phyloP scores from a whole-genome alignment of 1,140 invertebrate genomes.

The Atta colombica region DNA sequence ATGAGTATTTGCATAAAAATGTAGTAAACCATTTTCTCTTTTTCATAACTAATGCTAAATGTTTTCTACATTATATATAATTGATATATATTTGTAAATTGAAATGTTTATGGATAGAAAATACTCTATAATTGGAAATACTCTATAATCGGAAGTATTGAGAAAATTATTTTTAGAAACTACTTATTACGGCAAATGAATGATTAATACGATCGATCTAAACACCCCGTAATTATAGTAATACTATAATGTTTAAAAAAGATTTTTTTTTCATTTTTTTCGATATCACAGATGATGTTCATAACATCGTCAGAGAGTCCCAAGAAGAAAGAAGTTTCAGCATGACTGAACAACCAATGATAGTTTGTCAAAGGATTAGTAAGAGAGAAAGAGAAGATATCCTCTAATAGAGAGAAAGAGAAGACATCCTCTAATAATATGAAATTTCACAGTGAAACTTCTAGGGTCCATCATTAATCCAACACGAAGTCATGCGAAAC shows the following conservation, averaged over 20 bases:
- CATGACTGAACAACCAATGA: slow-evolving; percentile 77
- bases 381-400: slow-evolving; percentile 66
- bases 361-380: slow-evolving; percentile 67
- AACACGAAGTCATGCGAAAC: slow-evolving; percentile 42
- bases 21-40: neutral
- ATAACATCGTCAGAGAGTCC: neutral
- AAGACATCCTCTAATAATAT: slow-evolving; percentile 71
- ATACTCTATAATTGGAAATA: neutral
- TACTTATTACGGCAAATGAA: neutral
- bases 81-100: slow-evolving; percentile 1
- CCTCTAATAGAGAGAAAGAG: slow-evolving; percentile 72
- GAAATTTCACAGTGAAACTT: slow-evolving; percentile 77
- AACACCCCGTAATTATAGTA: neutral
- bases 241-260: neutral
- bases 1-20: neutral
- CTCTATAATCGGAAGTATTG: neutral
- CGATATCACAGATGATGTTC: neutral
- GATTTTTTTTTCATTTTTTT: neutral
- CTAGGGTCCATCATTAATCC: slow-evolving; percentile 33
- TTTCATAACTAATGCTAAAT: neutral
- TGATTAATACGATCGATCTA: neutral
- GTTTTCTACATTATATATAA: neutral
- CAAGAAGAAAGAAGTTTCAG: slow-evolving; percentile 71
- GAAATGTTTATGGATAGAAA: neutral
- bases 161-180: neutral